Evolutionary conservation across 2,888 invertebrate genomes (phyloP).

Genomic region (Tachina fera): DNA sequence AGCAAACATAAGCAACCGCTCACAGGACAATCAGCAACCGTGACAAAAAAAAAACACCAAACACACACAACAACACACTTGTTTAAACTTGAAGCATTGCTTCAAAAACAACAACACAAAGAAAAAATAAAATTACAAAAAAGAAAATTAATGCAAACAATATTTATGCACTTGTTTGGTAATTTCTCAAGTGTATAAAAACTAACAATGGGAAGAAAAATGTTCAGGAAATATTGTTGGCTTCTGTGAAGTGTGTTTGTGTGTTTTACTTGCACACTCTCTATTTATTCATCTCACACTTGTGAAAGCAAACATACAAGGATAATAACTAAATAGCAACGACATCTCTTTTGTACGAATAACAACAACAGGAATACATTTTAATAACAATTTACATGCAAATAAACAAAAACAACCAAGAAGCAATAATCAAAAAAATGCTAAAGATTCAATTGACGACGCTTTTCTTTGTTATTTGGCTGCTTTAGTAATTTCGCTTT

Average conservation of each 20-base stretch:
- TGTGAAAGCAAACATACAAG: slow-evolving; percentile 62
- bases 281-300: slow-evolving; percentile 66
- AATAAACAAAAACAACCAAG: slow-evolving; percentile 2
- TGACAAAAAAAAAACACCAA: slow-evolving; percentile 31
- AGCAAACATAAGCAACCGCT: slow-evolving; percentile 30
- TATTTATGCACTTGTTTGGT: slow-evolving; percentile 37
- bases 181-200: slow-evolving; percentile 32
- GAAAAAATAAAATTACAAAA: background rate
- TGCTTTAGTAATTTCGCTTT: slow-evolving; percentile 26
- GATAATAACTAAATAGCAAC: slow-evolving; percentile 60
- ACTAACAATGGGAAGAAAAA: slow-evolving; percentile 28
- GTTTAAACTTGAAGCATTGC: slow-evolving; percentile 26
- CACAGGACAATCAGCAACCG: slow-evolving; percentile 47
- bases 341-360: slow-evolving; percentile 12
- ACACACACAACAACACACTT: slow-evolving; percentile 32
- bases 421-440: slow-evolving; percentile 14
- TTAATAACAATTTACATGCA: slow-evolving; percentile 23
- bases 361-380: background rate
- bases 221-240: slow-evolving; percentile 57
- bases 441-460: background rate
- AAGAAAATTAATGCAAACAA: slow-evolving; percentile 6
- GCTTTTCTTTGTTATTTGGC: slow-evolving; percentile 30
- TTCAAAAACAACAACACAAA: background rate
- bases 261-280: background rate
- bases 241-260: slow-evolving; percentile 37